These are phyloP conservation scores for Erythrocebus patas DNA, from an alignment of 2,113 vertebrate species.

Conservation along the genomic window DNA sequence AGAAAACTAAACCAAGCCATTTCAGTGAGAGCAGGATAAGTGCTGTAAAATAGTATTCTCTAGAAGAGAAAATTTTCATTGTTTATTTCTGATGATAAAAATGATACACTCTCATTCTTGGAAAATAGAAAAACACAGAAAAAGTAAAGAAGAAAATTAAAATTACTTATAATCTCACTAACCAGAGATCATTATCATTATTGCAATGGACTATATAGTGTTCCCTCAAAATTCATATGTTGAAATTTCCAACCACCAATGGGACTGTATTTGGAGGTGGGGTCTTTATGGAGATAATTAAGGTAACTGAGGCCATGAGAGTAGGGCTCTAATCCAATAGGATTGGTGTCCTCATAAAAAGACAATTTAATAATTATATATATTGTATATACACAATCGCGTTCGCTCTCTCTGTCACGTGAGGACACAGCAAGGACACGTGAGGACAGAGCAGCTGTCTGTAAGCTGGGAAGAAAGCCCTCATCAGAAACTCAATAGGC, in stretches of 20 bases:
- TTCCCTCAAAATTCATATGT: background rate
- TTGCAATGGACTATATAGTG: background rate
- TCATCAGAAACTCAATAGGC: background rate
- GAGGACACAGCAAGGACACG: background rate
- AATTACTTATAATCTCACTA: background rate
- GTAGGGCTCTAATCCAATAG: background rate
- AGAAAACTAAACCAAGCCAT: background rate
- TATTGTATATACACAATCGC: no score
- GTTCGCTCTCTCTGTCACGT: accelerated
- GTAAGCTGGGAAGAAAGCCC: background rate
- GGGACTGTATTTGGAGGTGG: background rate
- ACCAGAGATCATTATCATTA: background rate
- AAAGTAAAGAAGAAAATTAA: background rate
- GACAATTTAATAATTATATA: no score
- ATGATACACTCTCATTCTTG: background rate
- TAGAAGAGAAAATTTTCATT: background rate
- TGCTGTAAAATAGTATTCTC: background rate
- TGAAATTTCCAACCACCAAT: background rate
- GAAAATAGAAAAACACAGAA: background rate
- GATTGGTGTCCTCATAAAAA: background rate
- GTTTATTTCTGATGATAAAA: background rate
- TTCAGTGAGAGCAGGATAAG: background rate
- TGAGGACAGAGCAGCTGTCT: background rate
- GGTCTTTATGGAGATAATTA: background rate
- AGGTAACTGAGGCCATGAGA: background rate